Base-by-base conservation (phyloP, 2,888 invertebrate species). In the Platypus cylindrus region DNA sequence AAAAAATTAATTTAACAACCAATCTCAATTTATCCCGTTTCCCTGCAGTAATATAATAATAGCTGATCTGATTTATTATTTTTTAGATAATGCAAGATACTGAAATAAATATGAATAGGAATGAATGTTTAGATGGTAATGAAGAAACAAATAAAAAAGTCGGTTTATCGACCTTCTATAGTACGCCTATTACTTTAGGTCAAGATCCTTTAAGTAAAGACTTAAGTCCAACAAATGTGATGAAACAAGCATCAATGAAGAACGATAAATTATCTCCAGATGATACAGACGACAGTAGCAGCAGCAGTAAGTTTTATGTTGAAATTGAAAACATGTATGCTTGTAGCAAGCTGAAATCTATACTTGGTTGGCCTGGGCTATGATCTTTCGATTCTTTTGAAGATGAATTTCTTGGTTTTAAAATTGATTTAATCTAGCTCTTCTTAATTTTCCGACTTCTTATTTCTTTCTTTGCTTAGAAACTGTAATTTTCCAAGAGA, bases 161-260 rank as follows among this genome's bases (percentile, higher is more conserved):
- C 12, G 69, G 68, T 2, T 65, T 66, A 30, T 68, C 68, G 38
- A 61, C 63, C 44, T 70, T 69, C 50, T 70, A 67, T 43, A 64
- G 64, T 30, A 57, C 58, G 27, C 50, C 52, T 9, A 56, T 58
- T 5, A 52, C 52, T 41, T 51, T 49, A 5, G 60, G 56, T 9
- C 50, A 53, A 28, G 60, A 58, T 41, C 56, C 59, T 3, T 38
- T 58, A 37, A 51, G 46, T 33, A 43, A 48, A 27, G 56, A 56
- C 12, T 47, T 56, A 14, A 53, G 65, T 7, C 63, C 66, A 7
- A 53, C 54, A 12, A 84, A 84, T 58, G n/a, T n/a, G n/a, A n/a
- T n/a, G n/a, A 84, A 83, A 52, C 78, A 80, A 47, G 84, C 83
- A 54, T 68, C 72, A 41, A 82, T 81, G 78, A 84, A 84, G 56